Conservation (phyloP, 2,888 invertebrate genomes). For the Agapostemon virescens region DNA sequence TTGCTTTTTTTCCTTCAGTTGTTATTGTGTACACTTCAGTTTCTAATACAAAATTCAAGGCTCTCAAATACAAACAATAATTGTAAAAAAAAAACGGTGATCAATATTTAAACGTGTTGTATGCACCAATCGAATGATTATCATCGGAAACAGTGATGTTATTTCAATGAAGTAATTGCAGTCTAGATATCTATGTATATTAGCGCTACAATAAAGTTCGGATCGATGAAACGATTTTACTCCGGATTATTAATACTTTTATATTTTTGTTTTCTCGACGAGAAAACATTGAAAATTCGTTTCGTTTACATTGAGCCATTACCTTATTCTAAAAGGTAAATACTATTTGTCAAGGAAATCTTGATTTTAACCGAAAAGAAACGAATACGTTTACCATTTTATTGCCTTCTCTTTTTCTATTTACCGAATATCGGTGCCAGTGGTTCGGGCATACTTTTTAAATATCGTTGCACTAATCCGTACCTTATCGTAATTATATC, state of each 20-base stretch:
- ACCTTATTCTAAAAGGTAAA: background rate
- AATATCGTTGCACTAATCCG: background rate
- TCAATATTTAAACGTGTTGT: background rate
- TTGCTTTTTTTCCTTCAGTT: background rate
- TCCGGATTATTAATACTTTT: background rate
- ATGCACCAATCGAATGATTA: slow-evolving; percentile 27
- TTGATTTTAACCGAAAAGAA: background rate
- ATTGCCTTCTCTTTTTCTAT: background rate
- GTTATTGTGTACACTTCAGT: background rate
- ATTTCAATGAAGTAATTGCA: slow-evolving; percentile 8
- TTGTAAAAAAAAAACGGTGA: background rate
- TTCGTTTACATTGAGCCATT: background rate
- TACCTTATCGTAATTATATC: slow-evolving; percentile 12
- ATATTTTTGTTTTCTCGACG: background rate
- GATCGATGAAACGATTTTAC: background rate
- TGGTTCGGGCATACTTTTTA: too few relatives aligned
- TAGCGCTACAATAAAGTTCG: slow-evolving; percentile 3
- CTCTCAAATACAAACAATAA: background rate
- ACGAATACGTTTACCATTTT: background rate
- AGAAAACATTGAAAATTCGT: background rate
- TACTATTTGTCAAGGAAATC: background rate
- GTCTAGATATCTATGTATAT: slow-evolving; percentile 3
- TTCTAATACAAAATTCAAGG: background rate
- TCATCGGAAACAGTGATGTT: slow-evolving; percentile 2
- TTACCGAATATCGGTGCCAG: too few relatives aligned